Base-by-base conservation (phyloP, 2,888 invertebrate genomes). In the Campopleginae sp. region DNA sequence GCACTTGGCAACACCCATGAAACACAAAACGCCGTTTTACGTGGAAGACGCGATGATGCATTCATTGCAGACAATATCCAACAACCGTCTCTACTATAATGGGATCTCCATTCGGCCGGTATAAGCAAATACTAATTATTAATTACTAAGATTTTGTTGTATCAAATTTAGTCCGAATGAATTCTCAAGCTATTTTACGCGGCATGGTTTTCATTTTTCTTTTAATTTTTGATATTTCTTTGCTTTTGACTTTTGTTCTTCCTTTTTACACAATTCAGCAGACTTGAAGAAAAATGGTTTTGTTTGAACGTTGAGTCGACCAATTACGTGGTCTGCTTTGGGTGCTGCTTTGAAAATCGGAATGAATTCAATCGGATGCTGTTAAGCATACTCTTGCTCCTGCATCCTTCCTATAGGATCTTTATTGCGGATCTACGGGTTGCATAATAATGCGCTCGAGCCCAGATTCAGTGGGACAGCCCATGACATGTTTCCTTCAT, bases 361-460 rank as follows among this genome's bases (percentile, higher is more conserved):
- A 82, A 78, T 82, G 61, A 78, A 72, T 72, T 82, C 38, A 51
- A 70, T 51, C 31, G 78, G 42, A 68, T 68, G 66, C 58, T 31
- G 42, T 54, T 72, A 75, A 71, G 70, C 31, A 27, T 70, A 65
- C 19, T 42, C 71, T 70, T 66, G 63, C 33, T 70, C 31, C 31
- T 31, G 38, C 38, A 42, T 42, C 70, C 44, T 63, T 70, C 70
- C 42, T 27, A 46, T 71, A 75, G 87, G 89, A 90, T 90, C 90
- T 91, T 90, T 90, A 89, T 90, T 88, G 90, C 88, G 88, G 87
- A 90, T 90, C 91, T 90, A 88, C 89, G 88, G 85, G 89, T 89
- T 90, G 91, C 91, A 90, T 90, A 90, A 91, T 91, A 91, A 91
- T 91, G 89, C 88, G 63, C 72, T 38, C 70, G 65, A 72, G 72